Conservation (phyloP, 2,113 vertebrate species). For the Furnarius figulus region DNA sequence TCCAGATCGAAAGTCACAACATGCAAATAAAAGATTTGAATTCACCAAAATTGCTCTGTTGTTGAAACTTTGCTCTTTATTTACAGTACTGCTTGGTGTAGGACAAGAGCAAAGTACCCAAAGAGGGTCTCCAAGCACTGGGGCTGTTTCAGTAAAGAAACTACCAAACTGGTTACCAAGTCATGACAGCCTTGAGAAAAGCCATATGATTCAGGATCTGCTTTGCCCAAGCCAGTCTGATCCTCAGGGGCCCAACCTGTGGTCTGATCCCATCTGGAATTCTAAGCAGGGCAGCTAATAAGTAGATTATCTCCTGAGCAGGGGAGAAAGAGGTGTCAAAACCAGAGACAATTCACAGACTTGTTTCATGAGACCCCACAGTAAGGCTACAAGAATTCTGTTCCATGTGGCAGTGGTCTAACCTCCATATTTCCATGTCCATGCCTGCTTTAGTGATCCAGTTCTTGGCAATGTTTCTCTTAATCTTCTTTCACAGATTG, state of each 20-base stretch:
- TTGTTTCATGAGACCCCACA: background rate
- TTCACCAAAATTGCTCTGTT: background rate
- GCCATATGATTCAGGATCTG: background rate
- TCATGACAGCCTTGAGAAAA: background rate
- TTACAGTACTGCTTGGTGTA: background rate
- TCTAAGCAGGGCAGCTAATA: conserved; percentile 24
- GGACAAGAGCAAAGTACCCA: background rate
- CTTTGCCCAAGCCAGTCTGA: background rate
- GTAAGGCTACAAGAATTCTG: background rate
- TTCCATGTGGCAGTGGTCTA: background rate
- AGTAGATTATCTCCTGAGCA: conserved; percentile 40
- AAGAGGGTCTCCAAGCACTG: background rate
- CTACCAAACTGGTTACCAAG: background rate
- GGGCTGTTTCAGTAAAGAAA: background rate
- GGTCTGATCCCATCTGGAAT: conserved; percentile 45
- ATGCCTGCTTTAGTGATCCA: background rate
- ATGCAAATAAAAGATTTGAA: background rate
- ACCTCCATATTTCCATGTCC: background rate
- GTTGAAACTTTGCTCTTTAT: background rate
- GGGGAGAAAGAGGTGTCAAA: background rate
- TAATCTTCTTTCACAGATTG: background rate
- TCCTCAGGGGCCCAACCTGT: background rate
- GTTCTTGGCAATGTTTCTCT: background rate
- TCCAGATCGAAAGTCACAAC: background rate
- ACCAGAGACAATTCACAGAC: background rate